Evolutionary conservation across 92 coral and sea anemone genomes (phyloP).

Genomic region (Bergia puertoricense): DNA sequence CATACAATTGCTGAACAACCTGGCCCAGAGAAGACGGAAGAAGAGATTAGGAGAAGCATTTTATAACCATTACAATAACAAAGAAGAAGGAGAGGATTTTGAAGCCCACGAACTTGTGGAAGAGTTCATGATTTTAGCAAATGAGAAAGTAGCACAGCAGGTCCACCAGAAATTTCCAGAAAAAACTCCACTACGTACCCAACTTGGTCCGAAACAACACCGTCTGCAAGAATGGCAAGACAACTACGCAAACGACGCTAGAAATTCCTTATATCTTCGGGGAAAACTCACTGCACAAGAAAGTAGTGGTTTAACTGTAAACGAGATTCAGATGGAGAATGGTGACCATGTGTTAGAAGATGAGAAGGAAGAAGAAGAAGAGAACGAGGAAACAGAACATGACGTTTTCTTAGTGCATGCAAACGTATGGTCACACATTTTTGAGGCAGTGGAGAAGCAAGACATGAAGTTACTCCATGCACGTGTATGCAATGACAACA

Average conservation of each 20-base stretch:
- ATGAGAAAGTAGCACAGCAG: conserved; percentile 65
- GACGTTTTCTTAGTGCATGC: conserved; percentile 48
- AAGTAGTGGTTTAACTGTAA: background rate
- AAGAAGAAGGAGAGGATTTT: conserved; percentile 41
- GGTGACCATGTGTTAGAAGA: background rate
- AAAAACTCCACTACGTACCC: conserved; percentile 72
- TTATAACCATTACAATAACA: conserved; percentile 59
- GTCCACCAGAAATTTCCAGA: conserved; percentile 41
- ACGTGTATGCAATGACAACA: conserved; percentile 65
- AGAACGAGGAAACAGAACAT: conserved; percentile 24
- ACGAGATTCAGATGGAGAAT: background rate
- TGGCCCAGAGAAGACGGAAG: conserved; percentile 63
- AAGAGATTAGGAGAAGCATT: conserved; percentile 73
- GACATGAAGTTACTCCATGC: conserved; percentile 47
- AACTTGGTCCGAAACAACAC: conserved; percentile 79
- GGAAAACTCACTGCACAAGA: background rate
- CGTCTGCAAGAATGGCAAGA: conserved; percentile 75
- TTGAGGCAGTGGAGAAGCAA: conserved; percentile 37
- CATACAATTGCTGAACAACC: conserved; percentile 47
- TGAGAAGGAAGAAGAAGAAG: background rate
- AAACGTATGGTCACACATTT: conserved; percentile 61
- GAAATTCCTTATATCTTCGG: conserved; percentile 49
- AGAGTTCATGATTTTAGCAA: conserved; percentile 91
- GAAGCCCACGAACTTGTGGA: conserved; percentile 94
- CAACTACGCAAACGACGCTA: conserved; percentile 56